phyloP scores from a whole-genome alignment of 1,140 invertebrate genomes.

The Paracyclopina nana region DNA sequence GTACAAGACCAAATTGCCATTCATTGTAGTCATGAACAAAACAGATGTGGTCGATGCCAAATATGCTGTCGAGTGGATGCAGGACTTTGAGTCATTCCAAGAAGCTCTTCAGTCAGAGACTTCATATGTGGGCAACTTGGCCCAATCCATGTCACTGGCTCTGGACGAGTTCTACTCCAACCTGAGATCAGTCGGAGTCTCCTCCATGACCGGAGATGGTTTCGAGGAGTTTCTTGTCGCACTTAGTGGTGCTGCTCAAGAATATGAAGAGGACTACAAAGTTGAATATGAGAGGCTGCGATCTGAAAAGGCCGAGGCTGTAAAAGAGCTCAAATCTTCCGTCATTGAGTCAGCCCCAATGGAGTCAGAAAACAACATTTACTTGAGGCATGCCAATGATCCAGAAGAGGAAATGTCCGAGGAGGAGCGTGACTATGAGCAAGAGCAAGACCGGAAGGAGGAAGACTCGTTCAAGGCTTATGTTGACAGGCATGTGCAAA shows the following conservation, averaged over 20 bases:
- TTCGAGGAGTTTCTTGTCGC: constrained; percentile 29
- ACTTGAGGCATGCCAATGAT: not conserved
- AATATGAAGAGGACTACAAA: constrained; percentile 32
- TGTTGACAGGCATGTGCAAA: constrained; percentile 22
- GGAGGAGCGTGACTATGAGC: constrained; percentile 19
- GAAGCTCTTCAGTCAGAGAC: constrained; percentile 61
- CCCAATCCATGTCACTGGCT: constrained; percentile 73
- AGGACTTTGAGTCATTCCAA: constrained; percentile 79
- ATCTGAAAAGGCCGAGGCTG: constrained; percentile 21
- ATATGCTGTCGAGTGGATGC: constrained; percentile 92
- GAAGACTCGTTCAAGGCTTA: constrained; percentile 26
- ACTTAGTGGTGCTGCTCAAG: constrained; percentile 27
- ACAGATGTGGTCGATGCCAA: constrained; percentile 66
- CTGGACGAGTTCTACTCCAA: constrained; percentile 86
- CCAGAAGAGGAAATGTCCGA: constrained; percentile 17
- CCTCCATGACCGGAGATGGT: constrained; percentile 49
- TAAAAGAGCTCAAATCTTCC: constrained; percentile 17
- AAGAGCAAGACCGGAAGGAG: constrained; percentile 24
- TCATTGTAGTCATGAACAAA: constrained; percentile 93
- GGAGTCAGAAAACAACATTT: constrained; percentile 11
- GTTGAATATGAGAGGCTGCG: constrained; percentile 28
- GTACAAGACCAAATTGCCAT: constrained; percentile 91
- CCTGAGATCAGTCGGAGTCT: constrained; percentile 54
- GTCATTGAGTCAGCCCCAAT: constrained; percentile 7
- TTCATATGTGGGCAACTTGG: constrained; percentile 73